A percentile compares a stretch with the other conserved stretches of the same genome.
phyloP scores from a whole-genome alignment of 92 coral and sea anemone species.

The Umimayanthus chanpuru region DNA sequence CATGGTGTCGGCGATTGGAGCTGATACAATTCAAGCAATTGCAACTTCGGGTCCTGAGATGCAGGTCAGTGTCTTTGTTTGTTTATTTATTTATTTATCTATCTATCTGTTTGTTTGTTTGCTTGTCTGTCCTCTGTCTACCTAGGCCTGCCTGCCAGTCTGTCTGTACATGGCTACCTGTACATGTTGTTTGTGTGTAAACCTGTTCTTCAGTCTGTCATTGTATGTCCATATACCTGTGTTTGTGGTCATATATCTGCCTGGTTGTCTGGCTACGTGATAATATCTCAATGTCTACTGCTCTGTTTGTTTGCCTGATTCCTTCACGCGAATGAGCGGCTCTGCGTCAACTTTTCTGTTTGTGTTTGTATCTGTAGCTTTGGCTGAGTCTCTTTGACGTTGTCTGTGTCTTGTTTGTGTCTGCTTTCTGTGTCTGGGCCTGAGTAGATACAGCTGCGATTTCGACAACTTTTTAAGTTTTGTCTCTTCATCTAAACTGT shows the following conservation, averaged over 20 bases:
- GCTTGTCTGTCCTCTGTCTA: background rate
- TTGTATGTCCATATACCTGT: background rate
- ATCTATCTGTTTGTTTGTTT: background rate
- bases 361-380: background rate
- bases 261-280: background rate
- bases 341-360: too few relatives aligned
- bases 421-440: too few relatives aligned
- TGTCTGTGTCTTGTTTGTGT: background rate
- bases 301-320: background rate
- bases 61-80: conserved; percentile 73
- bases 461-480: too few relatives aligned
- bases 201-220: background rate
- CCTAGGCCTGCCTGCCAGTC: background rate
- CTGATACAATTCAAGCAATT: conserved; percentile 96
- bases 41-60: conserved; percentile 99
- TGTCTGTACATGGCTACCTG: background rate
- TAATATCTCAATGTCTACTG: background rate
- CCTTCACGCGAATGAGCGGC: too few relatives aligned
- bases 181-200: background rate
- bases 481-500: too few relatives aligned
- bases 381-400: background rate
- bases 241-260: background rate
- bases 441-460: too few relatives aligned
- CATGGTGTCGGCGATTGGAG: conserved; percentile 97
- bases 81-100: background rate